phyloP scores from a whole-genome alignment of 2,888 invertebrate genomes.

The Peribatodes rhomboidaria region DNA sequence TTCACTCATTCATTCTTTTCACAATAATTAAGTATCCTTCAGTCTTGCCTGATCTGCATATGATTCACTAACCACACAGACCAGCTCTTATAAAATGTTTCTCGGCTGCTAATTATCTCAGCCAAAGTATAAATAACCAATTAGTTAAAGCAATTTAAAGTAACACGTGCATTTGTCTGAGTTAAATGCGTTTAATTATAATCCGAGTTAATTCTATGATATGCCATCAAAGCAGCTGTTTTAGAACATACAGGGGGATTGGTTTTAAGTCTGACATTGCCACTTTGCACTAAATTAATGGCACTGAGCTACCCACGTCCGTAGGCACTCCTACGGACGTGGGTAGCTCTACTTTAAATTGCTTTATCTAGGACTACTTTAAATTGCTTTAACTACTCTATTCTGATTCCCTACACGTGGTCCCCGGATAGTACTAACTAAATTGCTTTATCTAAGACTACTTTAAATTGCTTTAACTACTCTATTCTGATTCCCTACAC shows the following conservation, averaged over 20 bases:
- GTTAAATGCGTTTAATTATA: slow-evolving; percentile 31
- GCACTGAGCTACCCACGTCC: no score
- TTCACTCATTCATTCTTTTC: background rate
- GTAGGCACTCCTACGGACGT: no score
- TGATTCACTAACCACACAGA: background rate
- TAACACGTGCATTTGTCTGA: slow-evolving; percentile 25
- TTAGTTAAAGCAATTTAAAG: slow-evolving; percentile 27
- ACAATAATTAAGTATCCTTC: background rate
- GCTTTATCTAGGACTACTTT: no score
- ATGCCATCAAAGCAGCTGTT: slow-evolving; percentile 37
- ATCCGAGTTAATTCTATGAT: slow-evolving; percentile 32
- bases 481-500: no score
- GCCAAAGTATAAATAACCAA: slow-evolving; percentile 18
- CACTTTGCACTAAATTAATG: no score
- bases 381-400: no score
- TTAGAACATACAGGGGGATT: slow-evolving; percentile 20
- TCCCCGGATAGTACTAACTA: no score
- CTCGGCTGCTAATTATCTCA: background rate
- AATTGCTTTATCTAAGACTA: no score
- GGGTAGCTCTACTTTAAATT: no score
- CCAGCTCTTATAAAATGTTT: background rate
- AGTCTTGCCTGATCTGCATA: background rate
- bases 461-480: no score
- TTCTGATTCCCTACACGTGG: no score
- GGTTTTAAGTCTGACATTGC: background rate